Percentiles rank a stretch among this genome's conserved stretches.
phyloP scores from a whole-genome alignment of 1,140 invertebrate genomes.

The Drosophila rufa region DNA sequence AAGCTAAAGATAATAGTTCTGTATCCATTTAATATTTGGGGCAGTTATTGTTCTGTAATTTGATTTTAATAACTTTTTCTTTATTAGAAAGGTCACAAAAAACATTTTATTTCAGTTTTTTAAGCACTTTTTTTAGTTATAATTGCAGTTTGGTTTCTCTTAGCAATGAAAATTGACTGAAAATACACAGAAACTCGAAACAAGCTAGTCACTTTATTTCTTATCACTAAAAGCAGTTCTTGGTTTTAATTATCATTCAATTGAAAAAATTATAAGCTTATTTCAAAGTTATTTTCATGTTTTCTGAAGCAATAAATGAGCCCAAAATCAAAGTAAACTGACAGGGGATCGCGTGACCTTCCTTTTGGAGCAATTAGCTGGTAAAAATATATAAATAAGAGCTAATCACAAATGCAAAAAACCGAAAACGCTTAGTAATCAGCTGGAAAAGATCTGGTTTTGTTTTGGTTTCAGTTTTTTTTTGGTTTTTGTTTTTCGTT shows the following conservation, averaged over 20 bases:
- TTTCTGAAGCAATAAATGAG: not conserved
- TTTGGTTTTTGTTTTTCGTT: constrained; percentile 20
- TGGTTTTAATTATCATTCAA: not conserved
- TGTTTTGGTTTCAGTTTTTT: constrained; percentile 18
- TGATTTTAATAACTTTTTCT: not conserved
- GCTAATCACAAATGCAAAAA: constrained; percentile 30
- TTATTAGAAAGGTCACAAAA: too few species aligned
- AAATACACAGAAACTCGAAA: not conserved
- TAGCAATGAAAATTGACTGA: not conserved
- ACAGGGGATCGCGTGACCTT: constrained; percentile 51
- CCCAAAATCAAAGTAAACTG: not conserved
- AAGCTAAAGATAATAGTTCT: not conserved
- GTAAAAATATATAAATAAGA: constrained; percentile 40
- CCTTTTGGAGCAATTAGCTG: constrained; percentile 34
- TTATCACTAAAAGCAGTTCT: not conserved
- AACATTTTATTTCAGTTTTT: not conserved
- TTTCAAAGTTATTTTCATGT: not conserved
- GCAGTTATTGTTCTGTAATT: not conserved
- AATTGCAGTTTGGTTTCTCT: too few species aligned
- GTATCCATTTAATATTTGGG: not conserved
- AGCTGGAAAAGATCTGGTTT: constrained; percentile 42
- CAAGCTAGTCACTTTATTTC: not conserved
- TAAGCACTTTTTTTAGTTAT: not conserved
- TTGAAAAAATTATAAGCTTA: not conserved
- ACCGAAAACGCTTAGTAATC: constrained; percentile 34